phyloP scores from a whole-genome alignment of 2,888 invertebrate genomes.

The Tridacna crocea region DNA sequence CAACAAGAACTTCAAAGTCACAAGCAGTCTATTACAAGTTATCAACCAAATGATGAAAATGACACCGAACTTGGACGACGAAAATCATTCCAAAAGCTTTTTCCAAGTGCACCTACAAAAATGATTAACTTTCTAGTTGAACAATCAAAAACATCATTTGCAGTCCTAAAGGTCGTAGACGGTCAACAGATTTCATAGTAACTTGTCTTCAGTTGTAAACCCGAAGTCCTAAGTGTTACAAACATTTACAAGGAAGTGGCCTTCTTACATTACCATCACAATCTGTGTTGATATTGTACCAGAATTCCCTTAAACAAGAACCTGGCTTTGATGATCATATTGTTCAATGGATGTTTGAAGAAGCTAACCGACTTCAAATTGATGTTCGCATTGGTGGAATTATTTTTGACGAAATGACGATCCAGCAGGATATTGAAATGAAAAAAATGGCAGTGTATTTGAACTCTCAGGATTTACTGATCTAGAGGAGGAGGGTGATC shows the following conservation, averaged over 20 bases:
- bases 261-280: slow-evolving; percentile 34
- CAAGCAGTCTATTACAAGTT: neutral
- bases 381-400: slow-evolving; percentile 49
- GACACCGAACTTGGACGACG: slow-evolving; percentile 16
- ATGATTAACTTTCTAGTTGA: slow-evolving; percentile 29
- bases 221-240: slow-evolving; percentile 36
- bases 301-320: slow-evolving; percentile 44
- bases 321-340: slow-evolving; percentile 39
- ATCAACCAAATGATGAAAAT: neutral
- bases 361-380: slow-evolving; percentile 43
- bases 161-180: slow-evolving; percentile 31
- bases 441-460: slow-evolving; percentile 40
- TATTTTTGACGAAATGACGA: slow-evolving; percentile 59
- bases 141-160: slow-evolving; percentile 28
- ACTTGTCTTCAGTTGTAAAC: slow-evolving; percentile 30
- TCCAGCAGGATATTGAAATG: slow-evolving; percentile 56
- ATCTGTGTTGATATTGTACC: slow-evolving; percentile 28
- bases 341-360: slow-evolving; percentile 58
- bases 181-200: slow-evolving; percentile 30
- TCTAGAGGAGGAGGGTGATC: slow-evolving; percentile 33
- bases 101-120: slow-evolving; percentile 15
- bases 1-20: slow-evolving; percentile 15
- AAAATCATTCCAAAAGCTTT: slow-evolving; percentile 23
- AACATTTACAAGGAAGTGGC: slow-evolving; percentile 17
- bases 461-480: slow-evolving; percentile 55